Percentiles rank a stretch among this genome's conserved stretches.
Conservation (phyloP, 2,888 invertebrate species). For the Hanleya hanleyi region DNA sequence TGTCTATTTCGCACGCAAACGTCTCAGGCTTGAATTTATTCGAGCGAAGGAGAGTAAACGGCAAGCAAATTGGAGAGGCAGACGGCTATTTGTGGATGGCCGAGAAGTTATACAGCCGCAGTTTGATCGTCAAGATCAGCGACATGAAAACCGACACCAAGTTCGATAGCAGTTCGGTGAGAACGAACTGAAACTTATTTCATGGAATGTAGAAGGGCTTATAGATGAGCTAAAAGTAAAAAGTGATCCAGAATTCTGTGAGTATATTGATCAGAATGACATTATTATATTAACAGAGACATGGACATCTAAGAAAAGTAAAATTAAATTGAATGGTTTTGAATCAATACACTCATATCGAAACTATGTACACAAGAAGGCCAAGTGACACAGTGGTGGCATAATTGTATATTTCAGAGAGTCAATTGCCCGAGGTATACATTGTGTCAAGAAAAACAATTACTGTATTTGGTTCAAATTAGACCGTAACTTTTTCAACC, state of each 20-base stretch:
- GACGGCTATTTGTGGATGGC: too few species aligned
- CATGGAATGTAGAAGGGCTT: not conserved
- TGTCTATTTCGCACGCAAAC: too few species aligned
- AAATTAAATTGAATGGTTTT: not conserved
- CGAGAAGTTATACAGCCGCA: too few species aligned
- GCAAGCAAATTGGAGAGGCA: too few species aligned
- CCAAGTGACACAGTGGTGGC: not conserved
- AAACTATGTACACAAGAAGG: not conserved
- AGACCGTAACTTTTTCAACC: not conserved
- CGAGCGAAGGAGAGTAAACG: too few species aligned
- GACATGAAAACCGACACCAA: too few species aligned
- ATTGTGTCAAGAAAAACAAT: not conserved
- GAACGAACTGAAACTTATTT: not conserved
- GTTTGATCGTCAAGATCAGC: too few species aligned
- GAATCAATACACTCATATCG: not conserved
- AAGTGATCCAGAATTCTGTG: not conserved
- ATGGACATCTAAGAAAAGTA: not conserved
- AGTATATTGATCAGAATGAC: not conserved
- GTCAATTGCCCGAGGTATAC: not conserved
- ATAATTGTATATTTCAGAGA: not conserved
- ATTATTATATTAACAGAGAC: not conserved
- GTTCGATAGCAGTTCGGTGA: too few species aligned
- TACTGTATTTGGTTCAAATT: not conserved
- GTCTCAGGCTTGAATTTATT: too few species aligned
- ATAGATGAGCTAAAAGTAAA: not conserved